A percentile compares a stretch with the other conserved stretches of the same genome.
These are phyloP conservation scores for Apodemia duryi DNA, from an alignment of 2,888 invertebrate species.

Conservation along the genomic window DNA sequence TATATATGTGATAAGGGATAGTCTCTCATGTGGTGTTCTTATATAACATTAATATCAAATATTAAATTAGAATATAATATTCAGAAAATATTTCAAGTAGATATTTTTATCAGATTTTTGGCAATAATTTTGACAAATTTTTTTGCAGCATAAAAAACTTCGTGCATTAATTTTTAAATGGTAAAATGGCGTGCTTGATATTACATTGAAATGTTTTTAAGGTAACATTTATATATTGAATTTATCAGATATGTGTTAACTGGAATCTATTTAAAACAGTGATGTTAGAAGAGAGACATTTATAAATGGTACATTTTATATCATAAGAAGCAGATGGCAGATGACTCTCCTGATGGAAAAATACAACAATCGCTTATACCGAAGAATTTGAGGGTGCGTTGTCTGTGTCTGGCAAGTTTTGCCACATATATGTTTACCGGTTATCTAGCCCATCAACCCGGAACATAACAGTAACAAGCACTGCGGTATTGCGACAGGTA, in stretches of 20 bases:
- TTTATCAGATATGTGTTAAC: background rate
- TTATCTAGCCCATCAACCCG: too few species aligned
- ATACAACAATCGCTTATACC: too few species aligned
- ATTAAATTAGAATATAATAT: constrained; percentile 9
- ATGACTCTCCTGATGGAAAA: too few species aligned
- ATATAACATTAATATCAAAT: background rate
- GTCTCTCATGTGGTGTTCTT: constrained; percentile 10
- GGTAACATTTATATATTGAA: background rate
- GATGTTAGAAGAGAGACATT: too few species aligned
- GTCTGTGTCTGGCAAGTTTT: too few species aligned
- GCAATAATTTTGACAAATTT: background rate
- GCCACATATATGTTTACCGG: too few species aligned
- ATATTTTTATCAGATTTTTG: background rate
- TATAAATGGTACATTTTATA: too few species aligned
- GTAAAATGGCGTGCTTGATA: constrained; percentile 6
- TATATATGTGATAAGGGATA: constrained; percentile 7
- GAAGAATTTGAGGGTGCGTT: too few species aligned
- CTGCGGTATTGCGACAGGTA: too few species aligned
- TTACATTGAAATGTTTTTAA: constrained; percentile 8
- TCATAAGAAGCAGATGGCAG: too few species aligned
- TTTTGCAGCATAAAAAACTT: background rate
- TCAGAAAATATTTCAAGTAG: constrained; percentile 6
- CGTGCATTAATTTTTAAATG: constrained; percentile 1
- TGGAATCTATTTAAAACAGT: background rate
- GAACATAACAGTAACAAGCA: too few species aligned